A percentile compares a stretch with the other conserved stretches of the same genome.
phyloP scores from a whole-genome alignment of 2,888 invertebrate species.

The Lycophotia porphyrea region DNA sequence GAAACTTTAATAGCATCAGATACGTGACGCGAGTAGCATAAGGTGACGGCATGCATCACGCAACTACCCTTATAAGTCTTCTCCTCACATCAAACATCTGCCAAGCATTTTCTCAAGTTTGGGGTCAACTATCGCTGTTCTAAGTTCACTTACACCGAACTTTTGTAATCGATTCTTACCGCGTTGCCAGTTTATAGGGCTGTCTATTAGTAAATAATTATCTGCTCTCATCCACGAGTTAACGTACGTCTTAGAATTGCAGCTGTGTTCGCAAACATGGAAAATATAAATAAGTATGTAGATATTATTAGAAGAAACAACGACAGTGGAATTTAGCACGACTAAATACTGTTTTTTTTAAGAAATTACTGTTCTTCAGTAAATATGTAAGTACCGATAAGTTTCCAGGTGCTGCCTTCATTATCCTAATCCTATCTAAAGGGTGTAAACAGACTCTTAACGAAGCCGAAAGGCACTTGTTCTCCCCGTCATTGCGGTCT shows the following conservation, averaged over 20 bases:
- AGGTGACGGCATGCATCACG: conserved; percentile 9
- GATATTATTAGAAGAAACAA: not conserved
- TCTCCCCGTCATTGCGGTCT: too few species aligned
- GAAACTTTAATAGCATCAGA: conserved; percentile 3
- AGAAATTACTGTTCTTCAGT: not conserved
- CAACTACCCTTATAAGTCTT: conserved; percentile 3
- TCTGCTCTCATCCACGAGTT: not conserved
- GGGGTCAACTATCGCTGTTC: not conserved
- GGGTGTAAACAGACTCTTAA: too few species aligned
- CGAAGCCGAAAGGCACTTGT: too few species aligned
- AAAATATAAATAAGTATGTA: not conserved
- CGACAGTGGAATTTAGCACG: not conserved
- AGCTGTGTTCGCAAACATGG: too few species aligned
- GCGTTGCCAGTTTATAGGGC: too few species aligned
- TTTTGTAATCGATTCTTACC: not conserved
- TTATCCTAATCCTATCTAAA: too few species aligned
- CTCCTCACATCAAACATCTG: conserved; percentile 6
- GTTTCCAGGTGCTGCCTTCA: not conserved
- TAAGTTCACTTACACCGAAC: not conserved
- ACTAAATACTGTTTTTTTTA: not conserved
- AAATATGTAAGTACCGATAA: not conserved
- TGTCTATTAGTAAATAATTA: not conserved
- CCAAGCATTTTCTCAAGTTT: not conserved
- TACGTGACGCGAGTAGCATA: conserved; percentile 18
- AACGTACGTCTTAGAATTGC: not conserved